Evolutionary conservation across 2,888 invertebrate species (phyloP).

Genomic region (Miltochrista miniata): DNA sequence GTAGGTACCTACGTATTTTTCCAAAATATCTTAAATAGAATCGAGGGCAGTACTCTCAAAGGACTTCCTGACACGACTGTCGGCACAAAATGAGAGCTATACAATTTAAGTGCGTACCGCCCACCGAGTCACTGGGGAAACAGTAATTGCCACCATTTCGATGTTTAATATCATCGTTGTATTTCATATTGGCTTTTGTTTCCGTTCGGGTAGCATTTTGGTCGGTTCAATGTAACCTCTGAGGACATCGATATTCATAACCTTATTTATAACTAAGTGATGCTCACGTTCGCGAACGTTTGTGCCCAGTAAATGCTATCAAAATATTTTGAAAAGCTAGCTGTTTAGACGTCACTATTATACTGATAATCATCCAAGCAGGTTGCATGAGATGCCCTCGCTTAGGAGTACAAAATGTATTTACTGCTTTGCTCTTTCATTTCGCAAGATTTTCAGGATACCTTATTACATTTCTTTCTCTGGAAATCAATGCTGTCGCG

Average conservation of each 20-base stretch:
- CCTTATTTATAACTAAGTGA: too few relatives aligned
- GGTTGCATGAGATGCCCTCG: too few relatives aligned
- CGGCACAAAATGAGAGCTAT: constrained; percentile 22
- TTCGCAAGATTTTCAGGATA: too few relatives aligned
- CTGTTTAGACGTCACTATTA: too few relatives aligned
- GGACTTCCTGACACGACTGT: constrained; percentile 23
- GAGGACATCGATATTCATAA: not conserved
- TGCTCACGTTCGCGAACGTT: too few relatives aligned
- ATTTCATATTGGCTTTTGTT: constrained; percentile 1
- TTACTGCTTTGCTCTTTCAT: too few relatives aligned
- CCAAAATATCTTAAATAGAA: constrained; percentile 19
- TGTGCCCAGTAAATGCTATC: too few relatives aligned
- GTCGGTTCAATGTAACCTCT: not conserved
- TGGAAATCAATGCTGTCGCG: too few relatives aligned
- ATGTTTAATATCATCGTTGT: constrained; percentile 22
- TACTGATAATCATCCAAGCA: too few relatives aligned
- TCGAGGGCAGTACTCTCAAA: constrained; percentile 18
- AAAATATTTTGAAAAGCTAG: too few relatives aligned
- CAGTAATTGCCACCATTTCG: constrained; percentile 27
- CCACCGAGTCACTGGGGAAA: constrained; percentile 18
- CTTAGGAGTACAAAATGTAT: too few relatives aligned
- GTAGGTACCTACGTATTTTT: constrained; percentile 4
- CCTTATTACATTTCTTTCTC: too few relatives aligned
- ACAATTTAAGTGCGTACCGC: constrained; percentile 32
- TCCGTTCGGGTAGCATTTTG: not conserved